A percentile compares a stretch with the other conserved stretches of the same genome.
Evolutionary conservation across 2,888 invertebrate genomes (phyloP).

Genomic region (Cyrtodaria siliqua): DNA sequence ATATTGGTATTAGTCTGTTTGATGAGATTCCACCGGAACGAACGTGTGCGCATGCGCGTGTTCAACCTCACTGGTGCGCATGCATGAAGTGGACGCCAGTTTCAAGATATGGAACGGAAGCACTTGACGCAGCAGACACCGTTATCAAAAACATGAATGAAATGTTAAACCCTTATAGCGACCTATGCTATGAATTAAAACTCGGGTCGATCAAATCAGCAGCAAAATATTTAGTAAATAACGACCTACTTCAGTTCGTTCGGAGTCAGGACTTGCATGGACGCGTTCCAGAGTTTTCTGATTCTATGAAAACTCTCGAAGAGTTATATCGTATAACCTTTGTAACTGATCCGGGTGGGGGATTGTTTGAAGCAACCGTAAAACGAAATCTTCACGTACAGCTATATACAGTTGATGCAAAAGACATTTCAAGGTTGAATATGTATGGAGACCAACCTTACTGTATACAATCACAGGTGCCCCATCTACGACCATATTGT

Average conservation of each 20-base stretch:
- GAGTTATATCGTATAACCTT: constrained; percentile 94
- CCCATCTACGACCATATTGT: constrained; percentile 93
- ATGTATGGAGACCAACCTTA: constrained; percentile 93
- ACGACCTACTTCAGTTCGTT: constrained; percentile 90
- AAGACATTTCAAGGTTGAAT: constrained; percentile 92
- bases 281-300: constrained; percentile 91
- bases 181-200: constrained; percentile 80
- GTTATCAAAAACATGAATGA: constrained; percentile 87
- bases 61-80: constrained; percentile 98
- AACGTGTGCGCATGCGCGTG: constrained; percentile 94
- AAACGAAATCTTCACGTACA: constrained; percentile 88
- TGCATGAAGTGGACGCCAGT: constrained; percentile 94
- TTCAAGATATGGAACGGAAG: constrained; percentile 86
- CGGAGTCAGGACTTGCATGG: constrained; percentile 93
- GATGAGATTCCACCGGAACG: constrained; percentile 89
- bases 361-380: constrained; percentile 94
- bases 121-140: constrained; percentile 87
- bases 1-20: constrained; percentile 81
- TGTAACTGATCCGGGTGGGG: constrained; percentile 90
- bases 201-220: constrained; percentile 90
- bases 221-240: constrained; percentile 90
- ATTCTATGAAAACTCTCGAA: constrained; percentile 88
- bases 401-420: constrained; percentile 89
- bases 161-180: constrained; percentile 88
- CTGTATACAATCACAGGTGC: constrained; percentile 90